These are phyloP conservation scores for Rhingia campestris DNA, from an alignment of 2,888 invertebrate genomes.

Conservation along the genomic window DNA sequence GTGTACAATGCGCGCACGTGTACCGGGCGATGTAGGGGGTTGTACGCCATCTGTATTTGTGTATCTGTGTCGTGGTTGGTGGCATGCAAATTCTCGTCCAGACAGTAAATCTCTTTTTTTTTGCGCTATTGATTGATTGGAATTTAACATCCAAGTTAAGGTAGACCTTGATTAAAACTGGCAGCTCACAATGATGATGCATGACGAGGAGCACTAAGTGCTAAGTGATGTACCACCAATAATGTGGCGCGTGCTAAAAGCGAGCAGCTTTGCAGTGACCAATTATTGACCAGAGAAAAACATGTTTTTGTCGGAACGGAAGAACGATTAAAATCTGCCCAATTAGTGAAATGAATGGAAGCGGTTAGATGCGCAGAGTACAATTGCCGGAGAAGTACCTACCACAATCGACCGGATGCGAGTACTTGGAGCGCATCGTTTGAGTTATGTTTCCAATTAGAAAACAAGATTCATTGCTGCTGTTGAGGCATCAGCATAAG, in stretches of 20 bases:
- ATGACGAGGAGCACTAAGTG: constrained; percentile 25
- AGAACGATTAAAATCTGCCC: neutral
- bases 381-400: no score
- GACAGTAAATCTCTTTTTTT: constrained; percentile 44
- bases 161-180: constrained; percentile 59
- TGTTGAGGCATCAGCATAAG: no score
- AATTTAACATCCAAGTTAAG: constrained; percentile 41
- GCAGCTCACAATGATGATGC: constrained; percentile 36
- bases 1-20: constrained; percentile 8
- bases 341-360: constrained; percentile 1
- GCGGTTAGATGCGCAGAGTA: neutral
- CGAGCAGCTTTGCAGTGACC: neutral
- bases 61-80: neutral
- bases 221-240: constrained; percentile 10
- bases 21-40: neutral
- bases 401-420: no score
- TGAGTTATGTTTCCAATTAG: no score
- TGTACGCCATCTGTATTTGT: neutral
- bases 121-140: constrained; percentile 61
- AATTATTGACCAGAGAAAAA: constrained; percentile 10
- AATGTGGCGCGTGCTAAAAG: constrained; percentile 12
- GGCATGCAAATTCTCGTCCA: constrained; percentile 7
- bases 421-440: no score
- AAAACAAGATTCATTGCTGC: no score
- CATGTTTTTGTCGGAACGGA: neutral